Percentiles rank a stretch among this genome's conserved stretches.
These are phyloP conservation scores for Drosophila nigrodunni DNA, from an alignment of 1,140 invertebrate species.

Conservation along the genomic window DNA sequence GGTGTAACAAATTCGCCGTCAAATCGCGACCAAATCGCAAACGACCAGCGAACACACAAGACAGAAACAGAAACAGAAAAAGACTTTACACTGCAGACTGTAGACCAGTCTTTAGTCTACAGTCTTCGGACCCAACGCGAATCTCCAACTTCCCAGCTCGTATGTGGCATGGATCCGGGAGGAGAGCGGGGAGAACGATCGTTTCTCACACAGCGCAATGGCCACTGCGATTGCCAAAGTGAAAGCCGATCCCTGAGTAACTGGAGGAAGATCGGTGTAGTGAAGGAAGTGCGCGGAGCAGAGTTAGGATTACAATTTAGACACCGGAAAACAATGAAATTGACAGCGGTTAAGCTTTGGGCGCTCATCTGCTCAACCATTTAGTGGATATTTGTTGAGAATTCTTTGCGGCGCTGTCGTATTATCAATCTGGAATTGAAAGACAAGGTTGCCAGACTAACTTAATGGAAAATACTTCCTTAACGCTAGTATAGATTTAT, in stretches of 20 bases:
- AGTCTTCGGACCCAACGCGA: neutral
- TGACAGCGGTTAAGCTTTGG: conserved; percentile 64
- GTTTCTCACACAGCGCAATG: conserved; percentile 33
- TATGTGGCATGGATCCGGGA: conserved; percentile 43
- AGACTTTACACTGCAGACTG: neutral
- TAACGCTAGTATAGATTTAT: no score
- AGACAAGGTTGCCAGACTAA: conserved; percentile 21
- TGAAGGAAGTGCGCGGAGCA: neutral
- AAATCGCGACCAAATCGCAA: conserved; percentile 53
- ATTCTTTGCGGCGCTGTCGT: conserved; percentile 50
- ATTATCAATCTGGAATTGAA: conserved; percentile 51
- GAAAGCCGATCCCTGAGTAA: conserved; percentile 35
- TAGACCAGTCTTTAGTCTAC: neutral
- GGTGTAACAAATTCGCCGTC: conserved; percentile 69
- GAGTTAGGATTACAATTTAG: conserved; percentile 72
- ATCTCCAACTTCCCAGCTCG: conserved; percentile 27
- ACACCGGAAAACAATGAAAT: conserved; percentile 84
- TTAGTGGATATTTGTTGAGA: conserved; percentile 59
- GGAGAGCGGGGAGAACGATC: conserved; percentile 7
- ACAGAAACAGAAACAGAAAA: neutral
- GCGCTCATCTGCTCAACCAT: conserved; percentile 71
- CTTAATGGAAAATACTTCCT: neutral
- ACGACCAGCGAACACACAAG: conserved; percentile 46
- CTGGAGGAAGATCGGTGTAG: neutral
- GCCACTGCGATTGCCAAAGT: conserved; percentile 27